Evolutionary conservation across 2,888 invertebrate genomes (phyloP), one percentile per base, ranked within the genome.

Genomic region (Hypolimnas misippus): DNA sequence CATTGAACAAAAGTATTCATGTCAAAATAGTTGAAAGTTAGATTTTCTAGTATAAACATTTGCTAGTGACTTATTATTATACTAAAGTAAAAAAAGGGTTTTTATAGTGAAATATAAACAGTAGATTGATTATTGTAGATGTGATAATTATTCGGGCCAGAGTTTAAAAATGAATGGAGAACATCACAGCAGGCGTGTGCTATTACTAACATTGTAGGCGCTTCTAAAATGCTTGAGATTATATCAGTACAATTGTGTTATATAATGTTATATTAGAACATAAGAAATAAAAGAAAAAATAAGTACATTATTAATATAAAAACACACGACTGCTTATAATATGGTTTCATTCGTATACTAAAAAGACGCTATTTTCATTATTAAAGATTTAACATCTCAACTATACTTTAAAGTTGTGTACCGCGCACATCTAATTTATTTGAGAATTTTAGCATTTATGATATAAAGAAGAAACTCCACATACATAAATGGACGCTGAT

Each of bases 21-120:
- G 29, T 50, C 55, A 31, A 50, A 55, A 50, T 55, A 61, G 38
- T 31, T 8, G 25, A 54, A 49, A 53, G 21, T 21, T 38, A 57
- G 33, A 59, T 63, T 61, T 61, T 55, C 53, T 59, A 59, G 59
- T 42, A 55, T 42, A 16, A 59, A 50, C 31, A 50, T 58, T 63
- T 63, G 63, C 63, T 57, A 59, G 40, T 62, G 44, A 44, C 54
- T 40, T 62, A 40, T 59, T 25, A 25, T 52, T 55, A n/a, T 42
- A 56, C 21, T 29, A 29, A 49, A 25, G 5, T 46, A 50, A 55
- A 55, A 59, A 55, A 55, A n/a, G 54, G 54, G 49, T 55, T 61
- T 59, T 61, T 61, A 61, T 61, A 55, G 61, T 35, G 17, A 55
- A 61, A 50, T 40, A 35, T 35, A 38, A 54, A 60, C 25, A 44